Base-by-base conservation (phyloP, 1,140 invertebrate species). In the Polypedilum pembai region DNA sequence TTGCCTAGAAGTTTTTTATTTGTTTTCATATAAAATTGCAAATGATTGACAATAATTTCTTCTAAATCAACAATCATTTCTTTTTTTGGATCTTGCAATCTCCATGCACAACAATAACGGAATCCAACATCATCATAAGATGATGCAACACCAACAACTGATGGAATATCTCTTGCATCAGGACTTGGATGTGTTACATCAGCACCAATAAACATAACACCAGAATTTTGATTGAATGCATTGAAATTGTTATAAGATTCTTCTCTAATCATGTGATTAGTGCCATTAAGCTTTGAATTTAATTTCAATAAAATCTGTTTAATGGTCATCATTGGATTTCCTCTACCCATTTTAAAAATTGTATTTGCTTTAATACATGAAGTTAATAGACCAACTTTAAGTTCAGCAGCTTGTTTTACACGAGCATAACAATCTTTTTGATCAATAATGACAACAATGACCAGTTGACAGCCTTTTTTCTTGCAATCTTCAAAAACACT, bases 101-200 rank as follows among this genome's bases (percentile, higher is more conserved):
- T 85, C 76, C 90, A 85, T 74, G 87, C 85, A 76, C 91, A 87
- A 76, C 90, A 91, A 77, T 93, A 94, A 21, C 85, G 80, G 74
- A 88, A 91, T 2, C 85, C 89, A 40, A 82, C 82, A 0, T 80
- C 75, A 80, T 92, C 90, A 75, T 89, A 85, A 3, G 90, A 91
- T 0, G 91, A 88, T 0, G 89, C 88, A 1, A 92, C 86, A 0
- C 94, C 94, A n/a, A 94, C 94, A 40, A 96, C 89, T 72, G 94
- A 95, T 0, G 93, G 93, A 18, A 89, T 88, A n/a, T 83, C 79
- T 0, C 78, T 78, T 79, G 87, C 85, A 78, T 92, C 90, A 0
- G 90, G 90, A 0, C 90, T 87, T 0, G 93, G 92, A 86, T 96
- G 94, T 0, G 92, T 94, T 0, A 95, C 93, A 83, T 96, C 94